Conservation (phyloP, 1,140 invertebrate genomes). For the Matsumurasca onukii region DNA sequence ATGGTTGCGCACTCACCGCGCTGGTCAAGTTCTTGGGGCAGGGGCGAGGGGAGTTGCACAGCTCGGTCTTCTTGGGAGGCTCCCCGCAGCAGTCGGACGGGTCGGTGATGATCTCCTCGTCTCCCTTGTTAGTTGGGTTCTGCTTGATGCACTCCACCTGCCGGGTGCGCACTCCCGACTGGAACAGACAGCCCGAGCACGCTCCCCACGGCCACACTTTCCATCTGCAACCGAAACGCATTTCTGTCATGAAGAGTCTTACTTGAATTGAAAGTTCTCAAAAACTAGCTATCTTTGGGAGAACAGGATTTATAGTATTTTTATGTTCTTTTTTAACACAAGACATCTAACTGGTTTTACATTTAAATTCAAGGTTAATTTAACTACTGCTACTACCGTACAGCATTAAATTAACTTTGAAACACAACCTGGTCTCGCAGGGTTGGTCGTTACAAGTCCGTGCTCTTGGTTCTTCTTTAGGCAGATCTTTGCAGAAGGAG, state of each 20-base stretch:
- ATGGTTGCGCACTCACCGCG: not conserved
- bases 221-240: slow-evolving; percentile 47
- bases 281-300: no score
- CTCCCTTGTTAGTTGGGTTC: slow-evolving; percentile 43
- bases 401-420: not conserved
- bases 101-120: slow-evolving; percentile 51
- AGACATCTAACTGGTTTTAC: not conserved
- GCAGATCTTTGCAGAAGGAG: slow-evolving; percentile 47
- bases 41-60: slow-evolving; percentile 48
- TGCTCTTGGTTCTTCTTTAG: slow-evolving; percentile 46
- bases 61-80: slow-evolving; percentile 44
- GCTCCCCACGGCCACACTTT: slow-evolving; percentile 53
- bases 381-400: not conserved
- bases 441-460: slow-evolving; percentile 50
- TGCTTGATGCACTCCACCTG: slow-evolving; percentile 53
- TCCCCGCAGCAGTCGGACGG: slow-evolving; percentile 47
- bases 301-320: no score
- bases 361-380: not conserved
- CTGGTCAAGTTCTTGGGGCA: slow-evolving; percentile 41
- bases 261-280: no score
- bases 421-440: slow-evolving; percentile 50
- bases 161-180: slow-evolving; percentile 48
- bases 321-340: no score
- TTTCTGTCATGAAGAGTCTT: no score
- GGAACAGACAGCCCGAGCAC: slow-evolving; percentile 52